phyloP scores from a whole-genome alignment of 2,888 invertebrate genomes.

The Trilocha varians region DNA sequence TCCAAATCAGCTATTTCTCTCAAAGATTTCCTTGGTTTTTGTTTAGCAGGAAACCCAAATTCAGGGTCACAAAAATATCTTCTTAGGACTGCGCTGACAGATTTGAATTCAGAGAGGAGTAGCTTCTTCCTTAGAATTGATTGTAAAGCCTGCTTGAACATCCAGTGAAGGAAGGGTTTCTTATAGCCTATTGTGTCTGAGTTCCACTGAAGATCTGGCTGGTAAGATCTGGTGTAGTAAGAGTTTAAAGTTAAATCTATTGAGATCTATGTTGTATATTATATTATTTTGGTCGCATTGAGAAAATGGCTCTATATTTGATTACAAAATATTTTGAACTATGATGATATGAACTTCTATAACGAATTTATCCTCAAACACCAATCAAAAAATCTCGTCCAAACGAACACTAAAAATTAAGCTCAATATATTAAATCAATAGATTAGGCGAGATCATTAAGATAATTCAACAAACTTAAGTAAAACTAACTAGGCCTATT shows the following conservation, averaged over 20 bases:
- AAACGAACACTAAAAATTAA: no score
- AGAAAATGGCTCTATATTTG: no score
- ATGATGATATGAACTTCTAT: no score
- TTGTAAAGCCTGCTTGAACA: constrained; percentile 56
- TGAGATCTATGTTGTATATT: constrained; percentile 1
- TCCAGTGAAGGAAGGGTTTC: constrained; percentile 45
- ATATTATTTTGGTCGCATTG: no score
- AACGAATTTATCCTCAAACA: no score
- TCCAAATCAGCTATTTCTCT: constrained; percentile 32
- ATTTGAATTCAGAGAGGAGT: constrained; percentile 20
- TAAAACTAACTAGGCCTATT: no score
- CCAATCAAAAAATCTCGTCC: no score
- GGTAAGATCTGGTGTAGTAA: constrained; percentile 41
- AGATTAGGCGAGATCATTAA: no score
- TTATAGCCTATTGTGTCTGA: constrained; percentile 37
- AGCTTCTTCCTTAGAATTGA: constrained; percentile 34
- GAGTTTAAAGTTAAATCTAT: neutral
- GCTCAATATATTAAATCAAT: no score
- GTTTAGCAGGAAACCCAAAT: constrained; percentile 47
- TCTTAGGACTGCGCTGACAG: constrained; percentile 33
- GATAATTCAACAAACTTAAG: no score
- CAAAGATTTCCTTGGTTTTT: constrained; percentile 24
- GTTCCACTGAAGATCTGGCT: constrained; percentile 54
- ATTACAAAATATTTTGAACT: no score
- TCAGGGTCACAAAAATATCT: constrained; percentile 49